Conservation (phyloP, 2,888 invertebrate species). For the Hirtodrosophila histrioides region DNA sequence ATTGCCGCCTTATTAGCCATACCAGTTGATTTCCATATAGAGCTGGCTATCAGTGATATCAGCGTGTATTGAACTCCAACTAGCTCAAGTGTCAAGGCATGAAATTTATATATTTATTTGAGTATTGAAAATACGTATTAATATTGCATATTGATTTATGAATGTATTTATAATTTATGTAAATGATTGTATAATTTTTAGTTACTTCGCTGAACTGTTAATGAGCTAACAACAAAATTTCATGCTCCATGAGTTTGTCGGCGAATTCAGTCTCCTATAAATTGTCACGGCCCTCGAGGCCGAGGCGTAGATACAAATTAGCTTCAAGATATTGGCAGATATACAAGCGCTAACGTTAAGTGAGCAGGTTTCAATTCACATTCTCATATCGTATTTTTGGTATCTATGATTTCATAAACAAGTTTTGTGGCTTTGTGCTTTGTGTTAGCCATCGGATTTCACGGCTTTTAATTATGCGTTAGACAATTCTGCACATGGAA, state of each 20-base stretch:
- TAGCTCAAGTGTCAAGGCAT: conserved; percentile 50
- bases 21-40: conserved; percentile 6
- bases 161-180: conserved; percentile 47
- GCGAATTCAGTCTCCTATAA: conserved; percentile 25
- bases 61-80: conserved; percentile 54
- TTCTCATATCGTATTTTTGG: conserved; percentile 28
- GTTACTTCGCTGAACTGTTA: conserved; percentile 41
- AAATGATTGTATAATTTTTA: conserved; percentile 29
- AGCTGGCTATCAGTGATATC: conserved; percentile 8
- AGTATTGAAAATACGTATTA: conserved; percentile 21
- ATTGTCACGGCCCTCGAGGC: conserved; percentile 44
- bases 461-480: conserved; percentile 74
- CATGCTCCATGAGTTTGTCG: conserved; percentile 37
- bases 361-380: conserved; percentile 63
- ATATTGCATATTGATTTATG: conserved; percentile 47
- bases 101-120: conserved; percentile 57
- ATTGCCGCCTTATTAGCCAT: conserved; percentile 45
- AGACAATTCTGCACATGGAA: conserved; percentile 47
- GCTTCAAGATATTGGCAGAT: conserved; percentile 41
- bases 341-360: conserved; percentile 13
- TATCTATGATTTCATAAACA: conserved; percentile 64
- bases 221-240: conserved; percentile 55
- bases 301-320: conserved; percentile 55
- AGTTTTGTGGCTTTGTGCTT: conserved; percentile 50
- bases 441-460: conserved; percentile 50